Conservation (phyloP, 2,113 vertebrate genomes). For the Mola mola region DNA sequence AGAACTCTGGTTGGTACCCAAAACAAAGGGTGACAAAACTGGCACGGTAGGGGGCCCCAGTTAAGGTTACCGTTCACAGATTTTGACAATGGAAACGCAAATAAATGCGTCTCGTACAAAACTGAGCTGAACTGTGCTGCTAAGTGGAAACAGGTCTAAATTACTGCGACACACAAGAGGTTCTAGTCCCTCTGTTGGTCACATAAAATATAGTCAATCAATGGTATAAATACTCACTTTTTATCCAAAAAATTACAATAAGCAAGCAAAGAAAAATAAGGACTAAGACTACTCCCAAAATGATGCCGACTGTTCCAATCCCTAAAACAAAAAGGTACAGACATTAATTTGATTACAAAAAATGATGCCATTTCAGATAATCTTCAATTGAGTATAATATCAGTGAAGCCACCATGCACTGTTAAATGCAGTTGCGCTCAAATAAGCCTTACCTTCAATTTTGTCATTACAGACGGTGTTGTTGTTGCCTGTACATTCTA, state of each 20-base stretch:
- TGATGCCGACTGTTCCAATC: fast-evolving
- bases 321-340: conserved; percentile 21
- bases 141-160: too few species aligned
- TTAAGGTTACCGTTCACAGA: too few species aligned
- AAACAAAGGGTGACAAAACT: too few species aligned
- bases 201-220: background rate
- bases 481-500: conserved; percentile 35
- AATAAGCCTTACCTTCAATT: conserved; percentile 12
- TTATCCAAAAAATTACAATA: fast-evolving
- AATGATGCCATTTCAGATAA: background rate
- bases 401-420: background rate
- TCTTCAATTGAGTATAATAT: background rate
- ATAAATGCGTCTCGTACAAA: too few species aligned
- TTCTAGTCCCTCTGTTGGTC: conserved; percentile 6
- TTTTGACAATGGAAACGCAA: too few species aligned
- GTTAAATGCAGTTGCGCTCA: background rate
- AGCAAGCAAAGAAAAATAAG: fast-evolving
- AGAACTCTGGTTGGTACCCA: too few species aligned
- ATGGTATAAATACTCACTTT: conserved; percentile 45
- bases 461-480: conserved; percentile 62
- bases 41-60: too few species aligned
- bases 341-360: background rate
- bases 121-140: too few species aligned
- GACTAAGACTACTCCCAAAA: fast-evolving
- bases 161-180: too few species aligned